These are phyloP conservation scores for Poecile atricapillus DNA, from an alignment of 2,113 vertebrate genomes.

Conservation along the genomic window DNA sequence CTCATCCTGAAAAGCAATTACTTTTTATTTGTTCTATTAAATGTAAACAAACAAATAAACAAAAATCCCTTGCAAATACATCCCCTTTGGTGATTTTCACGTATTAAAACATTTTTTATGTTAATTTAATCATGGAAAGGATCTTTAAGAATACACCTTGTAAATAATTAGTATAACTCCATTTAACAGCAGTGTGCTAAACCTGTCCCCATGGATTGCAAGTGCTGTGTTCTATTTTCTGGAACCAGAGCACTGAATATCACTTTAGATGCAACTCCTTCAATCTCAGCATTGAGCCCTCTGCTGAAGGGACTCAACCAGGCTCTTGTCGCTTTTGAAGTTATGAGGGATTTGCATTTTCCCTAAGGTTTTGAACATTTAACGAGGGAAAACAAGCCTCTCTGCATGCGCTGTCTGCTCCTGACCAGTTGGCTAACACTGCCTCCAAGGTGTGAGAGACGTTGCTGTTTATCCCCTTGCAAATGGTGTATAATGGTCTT, in stretches of 20 bases:
- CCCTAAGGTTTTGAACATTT: background rate
- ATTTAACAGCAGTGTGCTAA: background rate
- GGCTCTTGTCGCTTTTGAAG: too few species aligned
- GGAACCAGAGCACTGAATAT: background rate
- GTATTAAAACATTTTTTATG: background rate
- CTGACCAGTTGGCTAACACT: rapidly evolving
- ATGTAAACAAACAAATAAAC: background rate
- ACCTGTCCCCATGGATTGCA: background rate
- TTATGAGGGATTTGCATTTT: background rate
- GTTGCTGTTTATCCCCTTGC: background rate
- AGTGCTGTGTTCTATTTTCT: background rate
- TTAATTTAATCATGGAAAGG: background rate
- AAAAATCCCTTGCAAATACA: background rate
- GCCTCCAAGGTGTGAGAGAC: background rate
- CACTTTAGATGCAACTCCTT: background rate
- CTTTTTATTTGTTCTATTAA: background rate
- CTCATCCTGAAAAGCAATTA: conserved; percentile 39
- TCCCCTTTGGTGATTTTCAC: background rate
- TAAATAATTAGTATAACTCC: background rate
- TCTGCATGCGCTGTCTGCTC: background rate
- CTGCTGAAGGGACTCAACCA: too few species aligned
- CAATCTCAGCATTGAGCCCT: rapidly evolving
- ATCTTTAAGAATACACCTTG: background rate
- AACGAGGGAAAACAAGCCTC: background rate
- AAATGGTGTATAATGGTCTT: background rate